Evolutionary conservation across 2,797 vertebrate species (phyloP).

Genomic region (Mionectes olivaceus): DNA sequence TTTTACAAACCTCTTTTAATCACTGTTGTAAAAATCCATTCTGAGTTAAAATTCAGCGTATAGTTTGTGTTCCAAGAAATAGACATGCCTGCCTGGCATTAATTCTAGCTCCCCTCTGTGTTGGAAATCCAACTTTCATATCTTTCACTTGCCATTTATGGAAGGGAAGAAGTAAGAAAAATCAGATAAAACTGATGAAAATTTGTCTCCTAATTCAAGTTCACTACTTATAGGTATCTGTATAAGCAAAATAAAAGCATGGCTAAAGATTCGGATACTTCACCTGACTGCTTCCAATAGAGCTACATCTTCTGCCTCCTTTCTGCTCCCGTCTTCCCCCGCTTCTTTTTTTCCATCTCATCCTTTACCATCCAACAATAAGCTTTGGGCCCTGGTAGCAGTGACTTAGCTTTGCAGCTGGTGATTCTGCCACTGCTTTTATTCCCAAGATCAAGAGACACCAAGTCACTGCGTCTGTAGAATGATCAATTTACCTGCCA

Average conservation of each 20-base stretch:
- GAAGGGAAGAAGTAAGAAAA: neutral
- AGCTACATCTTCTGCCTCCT: neutral
- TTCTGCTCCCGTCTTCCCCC: neutral
- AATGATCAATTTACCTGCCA: neutral
- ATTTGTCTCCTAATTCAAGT: neutral
- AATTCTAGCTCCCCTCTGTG: neutral
- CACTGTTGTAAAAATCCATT: constrained; percentile 13
- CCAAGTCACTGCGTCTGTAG: neutral
- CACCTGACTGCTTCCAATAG: neutral
- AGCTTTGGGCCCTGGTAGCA: neutral
- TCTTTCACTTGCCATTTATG: neutral
- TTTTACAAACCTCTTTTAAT: constrained; percentile 40
- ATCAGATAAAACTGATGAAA: neutral
- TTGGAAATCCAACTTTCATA: neutral
- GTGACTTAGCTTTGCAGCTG: neutral
- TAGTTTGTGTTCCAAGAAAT: neutral
- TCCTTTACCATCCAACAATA: neutral
- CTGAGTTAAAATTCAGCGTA: neutral
- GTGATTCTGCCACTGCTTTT: neutral
- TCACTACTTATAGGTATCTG: neutral
- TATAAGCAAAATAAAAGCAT: neutral
- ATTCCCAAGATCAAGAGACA: neutral
- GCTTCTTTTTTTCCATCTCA: neutral
- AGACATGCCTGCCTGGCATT: neutral
- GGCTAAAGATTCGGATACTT: neutral